Evolutionary conservation across 2,888 invertebrate species (phyloP).

Genomic region (Dicycla oo): DNA sequence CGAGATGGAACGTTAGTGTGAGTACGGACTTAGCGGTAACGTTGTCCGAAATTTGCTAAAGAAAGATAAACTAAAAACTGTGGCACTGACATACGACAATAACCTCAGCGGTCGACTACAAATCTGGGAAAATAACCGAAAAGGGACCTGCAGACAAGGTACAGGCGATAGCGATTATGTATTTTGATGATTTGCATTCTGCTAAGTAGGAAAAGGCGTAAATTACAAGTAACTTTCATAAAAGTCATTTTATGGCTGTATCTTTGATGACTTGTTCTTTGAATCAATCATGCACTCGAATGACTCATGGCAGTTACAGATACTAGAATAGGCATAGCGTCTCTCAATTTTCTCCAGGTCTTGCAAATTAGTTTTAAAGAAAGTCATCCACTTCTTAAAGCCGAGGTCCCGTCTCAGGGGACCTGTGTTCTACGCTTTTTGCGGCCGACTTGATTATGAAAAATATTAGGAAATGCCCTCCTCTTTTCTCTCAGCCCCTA

Average conservation of each 20-base stretch:
- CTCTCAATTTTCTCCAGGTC: not conserved
- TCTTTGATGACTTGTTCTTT: not conserved
- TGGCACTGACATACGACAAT: constrained; percentile 74
- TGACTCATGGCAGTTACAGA: too few species aligned
- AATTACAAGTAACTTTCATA: not conserved
- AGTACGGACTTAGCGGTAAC: constrained; percentile 57
- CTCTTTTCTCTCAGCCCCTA: constrained; percentile 53
- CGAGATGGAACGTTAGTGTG: constrained; percentile 58
- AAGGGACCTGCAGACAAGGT: constrained; percentile 46
- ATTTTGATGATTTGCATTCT: not conserved
- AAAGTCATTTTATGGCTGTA: not conserved
- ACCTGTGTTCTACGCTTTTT: constrained; percentile 2
- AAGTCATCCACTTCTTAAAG: not conserved
- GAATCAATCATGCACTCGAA: too few species aligned
- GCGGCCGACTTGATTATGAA: constrained; percentile 16
- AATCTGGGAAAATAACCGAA: constrained; percentile 79
- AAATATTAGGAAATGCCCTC: constrained; percentile 32
- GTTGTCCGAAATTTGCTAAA: constrained; percentile 66
- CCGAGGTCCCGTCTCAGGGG: constrained; percentile 11
- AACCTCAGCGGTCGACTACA: constrained; percentile 76
- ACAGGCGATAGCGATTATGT: constrained; percentile 48
- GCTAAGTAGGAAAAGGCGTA: not conserved
- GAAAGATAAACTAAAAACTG: constrained; percentile 83
- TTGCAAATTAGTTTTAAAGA: constrained; percentile 6
- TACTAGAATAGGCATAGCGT: not conserved